A percentile compares a stretch with the other conserved stretches of the same genome.
Conservation (phyloP, 2,797 vertebrate species). For the Chloroceryle inda region DNA sequence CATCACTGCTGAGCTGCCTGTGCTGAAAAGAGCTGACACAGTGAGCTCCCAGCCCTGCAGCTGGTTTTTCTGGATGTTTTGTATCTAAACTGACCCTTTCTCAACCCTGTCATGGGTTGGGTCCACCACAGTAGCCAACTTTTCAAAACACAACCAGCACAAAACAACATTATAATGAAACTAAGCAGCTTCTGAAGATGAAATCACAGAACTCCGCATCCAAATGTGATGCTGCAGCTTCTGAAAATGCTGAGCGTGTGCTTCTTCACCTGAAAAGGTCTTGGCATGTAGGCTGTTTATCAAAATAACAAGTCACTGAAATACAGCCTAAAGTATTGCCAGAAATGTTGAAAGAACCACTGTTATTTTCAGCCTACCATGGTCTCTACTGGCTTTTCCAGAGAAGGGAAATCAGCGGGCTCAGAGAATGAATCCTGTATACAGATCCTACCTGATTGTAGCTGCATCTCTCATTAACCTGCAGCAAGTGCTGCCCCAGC, state of each 20-base stretch:
- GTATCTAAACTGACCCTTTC: conserved; percentile 1
- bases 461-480: accelerated
- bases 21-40: neutral
- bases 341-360: neutral
- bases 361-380: neutral
- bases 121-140: conserved; percentile 15
- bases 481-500: neutral
- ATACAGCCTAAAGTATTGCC: neutral
- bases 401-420: neutral
- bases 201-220: neutral
- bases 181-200: conserved; percentile 24
- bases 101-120: neutral
- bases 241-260: neutral
- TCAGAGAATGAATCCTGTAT: neutral
- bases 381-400: neutral
- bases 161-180: neutral
- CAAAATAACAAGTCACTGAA: neutral
- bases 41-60: neutral
- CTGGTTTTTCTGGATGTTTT: neutral
- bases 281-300: conserved; percentile 10
- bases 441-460: neutral
- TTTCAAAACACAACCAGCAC: neutral
- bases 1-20: neutral
- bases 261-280: conserved; percentile 44
- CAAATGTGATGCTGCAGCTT: conserved; percentile 1